A percentile compares a stretch with the other conserved stretches of the same genome.
Conservation (phyloP, 2,113 vertebrate species). For the Balaeniceps rex region DNA sequence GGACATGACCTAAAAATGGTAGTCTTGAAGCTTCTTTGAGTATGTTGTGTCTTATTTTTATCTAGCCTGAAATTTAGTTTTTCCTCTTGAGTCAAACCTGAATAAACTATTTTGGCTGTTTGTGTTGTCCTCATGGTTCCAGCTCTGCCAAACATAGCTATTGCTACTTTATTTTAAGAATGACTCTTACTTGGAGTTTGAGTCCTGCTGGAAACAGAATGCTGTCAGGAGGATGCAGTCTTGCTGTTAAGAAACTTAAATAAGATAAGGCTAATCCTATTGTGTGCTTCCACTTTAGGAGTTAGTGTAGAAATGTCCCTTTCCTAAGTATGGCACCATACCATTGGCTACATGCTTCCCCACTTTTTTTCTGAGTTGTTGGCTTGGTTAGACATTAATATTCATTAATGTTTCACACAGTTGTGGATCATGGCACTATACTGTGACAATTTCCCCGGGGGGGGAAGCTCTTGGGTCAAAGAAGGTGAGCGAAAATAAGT, state of each 20-base stretch:
- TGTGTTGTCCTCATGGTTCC: neutral
- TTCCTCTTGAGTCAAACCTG: neutral
- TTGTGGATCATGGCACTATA: neutral
- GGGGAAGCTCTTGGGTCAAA: neutral
- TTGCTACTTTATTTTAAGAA: slow-evolving; percentile 1
- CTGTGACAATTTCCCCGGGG: neutral
- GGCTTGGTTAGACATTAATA: neutral
- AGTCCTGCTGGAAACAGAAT: neutral
- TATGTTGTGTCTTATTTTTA: neutral
- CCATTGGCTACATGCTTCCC: neutral
- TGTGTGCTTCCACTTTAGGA: neutral
- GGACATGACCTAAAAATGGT: neutral
- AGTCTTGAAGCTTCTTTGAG: neutral
- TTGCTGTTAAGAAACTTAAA: neutral
- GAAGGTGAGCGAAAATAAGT: neutral
- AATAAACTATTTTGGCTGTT: neutral
- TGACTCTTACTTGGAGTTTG: neutral
- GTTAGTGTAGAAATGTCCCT: neutral
- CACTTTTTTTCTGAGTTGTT: neutral
- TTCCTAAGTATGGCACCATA: neutral
- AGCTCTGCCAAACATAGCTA: neutral
- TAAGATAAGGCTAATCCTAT: slow-evolving; percentile 14
- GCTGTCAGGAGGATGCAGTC: neutral
- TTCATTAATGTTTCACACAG: neutral
- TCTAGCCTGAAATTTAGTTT: neutral